Percentiles rank a stretch among this genome's conserved stretches.
Evolutionary conservation across 2,888 invertebrate species (phyloP).

Genomic region (Crioceris asparagi): DNA sequence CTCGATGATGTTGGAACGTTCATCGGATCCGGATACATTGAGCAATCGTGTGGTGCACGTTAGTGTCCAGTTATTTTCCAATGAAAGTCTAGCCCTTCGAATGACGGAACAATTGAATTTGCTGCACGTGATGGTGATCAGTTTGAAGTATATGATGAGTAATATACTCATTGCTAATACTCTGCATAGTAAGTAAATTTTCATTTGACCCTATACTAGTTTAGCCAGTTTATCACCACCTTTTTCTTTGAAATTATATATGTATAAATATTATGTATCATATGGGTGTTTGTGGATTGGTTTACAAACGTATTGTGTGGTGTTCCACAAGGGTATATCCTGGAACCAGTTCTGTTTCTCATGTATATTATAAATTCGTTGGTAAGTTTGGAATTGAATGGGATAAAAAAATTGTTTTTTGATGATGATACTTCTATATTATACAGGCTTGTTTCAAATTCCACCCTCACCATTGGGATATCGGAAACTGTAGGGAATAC

Average conservation of each 20-base stretch:
- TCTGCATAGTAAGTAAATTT: slow-evolving; percentile 55
- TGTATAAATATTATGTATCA: slow-evolving; percentile 2
- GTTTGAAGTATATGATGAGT: slow-evolving; percentile 86
- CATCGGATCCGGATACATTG: slow-evolving; percentile 78
- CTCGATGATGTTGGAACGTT: slow-evolving; percentile 78
- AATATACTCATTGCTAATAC: slow-evolving; percentile 81
- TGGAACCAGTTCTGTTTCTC: no score
- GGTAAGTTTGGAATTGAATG: no score
- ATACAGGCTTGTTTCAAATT: no score
- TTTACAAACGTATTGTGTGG: no score
- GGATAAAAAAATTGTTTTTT: no score
- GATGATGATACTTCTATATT: no score
- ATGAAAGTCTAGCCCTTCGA: slow-evolving; percentile 78
- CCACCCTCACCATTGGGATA: no score
- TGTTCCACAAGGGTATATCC: no score
- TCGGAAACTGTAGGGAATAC: no score
- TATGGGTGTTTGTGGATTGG: no score
- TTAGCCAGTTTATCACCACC: no score
- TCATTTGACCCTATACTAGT: neutral
- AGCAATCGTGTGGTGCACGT: slow-evolving; percentile 96
- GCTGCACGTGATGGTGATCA: slow-evolving; percentile 86
- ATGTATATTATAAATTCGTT: no score
- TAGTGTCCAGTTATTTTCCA: slow-evolving; percentile 92
- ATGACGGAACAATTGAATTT: slow-evolving; percentile 87
- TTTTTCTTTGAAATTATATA: neutral